A percentile compares a stretch with the other conserved stretches of the same genome.
Conservation (phyloP, 2,888 invertebrate species). For the Cepaea hortensis region DNA sequence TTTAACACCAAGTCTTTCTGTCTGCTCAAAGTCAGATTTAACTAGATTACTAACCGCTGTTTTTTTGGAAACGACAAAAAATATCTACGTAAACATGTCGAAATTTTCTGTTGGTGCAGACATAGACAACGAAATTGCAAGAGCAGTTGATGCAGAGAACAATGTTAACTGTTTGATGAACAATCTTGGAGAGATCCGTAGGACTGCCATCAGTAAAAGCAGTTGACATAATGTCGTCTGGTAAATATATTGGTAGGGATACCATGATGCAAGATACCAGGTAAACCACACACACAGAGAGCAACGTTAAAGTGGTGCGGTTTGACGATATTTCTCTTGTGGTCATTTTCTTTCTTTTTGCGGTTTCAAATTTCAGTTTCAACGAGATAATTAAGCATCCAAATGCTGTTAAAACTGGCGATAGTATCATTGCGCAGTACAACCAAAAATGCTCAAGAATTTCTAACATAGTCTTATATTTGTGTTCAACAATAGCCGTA, state of each 20-base stretch:
- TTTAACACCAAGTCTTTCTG: no score
- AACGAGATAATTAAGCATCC: constrained; percentile 17
- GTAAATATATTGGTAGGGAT: constrained; percentile 8
- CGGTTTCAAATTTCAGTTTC: not conserved
- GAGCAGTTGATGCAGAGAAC: constrained; percentile 30
- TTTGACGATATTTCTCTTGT: constrained; percentile 26
- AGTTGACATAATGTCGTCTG: not conserved
- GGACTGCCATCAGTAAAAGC: not conserved
- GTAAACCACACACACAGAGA: constrained; percentile 25
- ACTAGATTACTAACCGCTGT: no score
- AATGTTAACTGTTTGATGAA: constrained; percentile 24
- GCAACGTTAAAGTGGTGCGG: constrained; percentile 22
- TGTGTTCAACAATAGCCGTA: not conserved
- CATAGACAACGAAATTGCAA: constrained; percentile 24
- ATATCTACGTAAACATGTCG: not conserved
- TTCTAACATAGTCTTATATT: not conserved
- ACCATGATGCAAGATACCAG: not conserved
- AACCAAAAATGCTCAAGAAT: not conserved
- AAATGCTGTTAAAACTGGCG: constrained; percentile 4
- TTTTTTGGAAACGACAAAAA: not conserved
- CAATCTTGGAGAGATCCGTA: constrained; percentile 15
- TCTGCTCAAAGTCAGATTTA: no score
- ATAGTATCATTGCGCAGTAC: constrained; percentile 11
- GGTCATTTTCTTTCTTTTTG: constrained; percentile 15
- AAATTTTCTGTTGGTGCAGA: constrained; percentile 20